These are phyloP conservation scores for Campylomormyrus numenius DNA, from an alignment of 2,113 vertebrate species.

Conservation along the genomic window DNA sequence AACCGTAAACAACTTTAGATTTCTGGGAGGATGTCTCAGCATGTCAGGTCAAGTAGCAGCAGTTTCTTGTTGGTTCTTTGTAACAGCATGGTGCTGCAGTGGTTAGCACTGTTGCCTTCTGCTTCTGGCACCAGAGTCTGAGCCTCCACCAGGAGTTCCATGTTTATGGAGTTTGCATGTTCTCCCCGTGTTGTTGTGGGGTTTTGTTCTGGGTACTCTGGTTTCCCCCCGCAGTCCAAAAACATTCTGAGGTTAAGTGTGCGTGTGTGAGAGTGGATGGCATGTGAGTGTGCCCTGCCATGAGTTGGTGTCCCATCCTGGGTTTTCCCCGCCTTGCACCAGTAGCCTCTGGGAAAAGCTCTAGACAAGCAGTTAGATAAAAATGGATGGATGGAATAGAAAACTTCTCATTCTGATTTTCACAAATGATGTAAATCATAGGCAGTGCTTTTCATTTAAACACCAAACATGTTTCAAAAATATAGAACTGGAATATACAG, in stretches of 20 bases:
- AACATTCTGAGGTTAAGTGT: neutral
- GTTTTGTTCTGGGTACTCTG: neutral
- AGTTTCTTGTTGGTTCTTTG: neutral
- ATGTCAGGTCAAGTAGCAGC: neutral
- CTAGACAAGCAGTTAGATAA: neutral
- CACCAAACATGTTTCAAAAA: neutral
- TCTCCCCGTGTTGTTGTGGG: neutral
- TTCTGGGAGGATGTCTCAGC: constrained; percentile 29
- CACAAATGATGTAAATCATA: neutral
- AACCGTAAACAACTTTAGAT: constrained; percentile 26
- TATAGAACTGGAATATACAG: neutral
- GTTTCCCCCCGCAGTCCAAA: neutral
- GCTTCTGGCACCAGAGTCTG: neutral
- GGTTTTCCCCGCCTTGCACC: neutral
- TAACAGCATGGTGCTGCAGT: neutral
- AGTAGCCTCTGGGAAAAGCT: neutral
- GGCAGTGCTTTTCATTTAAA: neutral
- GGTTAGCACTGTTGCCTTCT: neutral
- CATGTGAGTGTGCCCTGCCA: too few species aligned
- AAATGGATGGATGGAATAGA: neutral
- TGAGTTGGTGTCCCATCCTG: neutral
- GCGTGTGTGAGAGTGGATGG: too few species aligned
- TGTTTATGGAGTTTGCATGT: neutral
- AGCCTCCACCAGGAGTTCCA: neutral
- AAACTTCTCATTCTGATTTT: neutral